Base-by-base conservation (phyloP, 2,797 vertebrate species). In the Babyrousa celebensis region DNA sequence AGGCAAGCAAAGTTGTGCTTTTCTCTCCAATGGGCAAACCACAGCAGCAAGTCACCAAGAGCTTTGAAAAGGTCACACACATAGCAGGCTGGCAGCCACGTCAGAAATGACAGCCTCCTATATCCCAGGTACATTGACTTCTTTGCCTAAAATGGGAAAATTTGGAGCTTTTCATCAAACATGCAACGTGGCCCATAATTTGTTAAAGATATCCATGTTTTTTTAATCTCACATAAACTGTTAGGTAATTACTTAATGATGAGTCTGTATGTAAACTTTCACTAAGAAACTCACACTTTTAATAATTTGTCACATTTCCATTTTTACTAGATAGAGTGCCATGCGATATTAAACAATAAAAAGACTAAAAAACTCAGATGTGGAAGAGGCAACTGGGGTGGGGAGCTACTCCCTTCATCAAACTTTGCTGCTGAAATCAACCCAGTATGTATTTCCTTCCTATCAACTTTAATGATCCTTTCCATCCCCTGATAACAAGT, bases 231-330 rank as follows among this genome's bases (percentile, higher is more conserved):
- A 11, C 36, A n/a, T 15, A 87, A 75, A 79, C 10, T 17, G 4
- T 40, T 72, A 10, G 27, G 11, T 52, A 62, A 23, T 16, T 25
- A 43, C 43, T 89, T 77, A 67, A 16, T 20, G 48, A 77, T 32
- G 67, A 16, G 25, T 80, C 43, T 63, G 1, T 43, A 68, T 23
- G 21, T 11, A 89, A 85, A 75, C 29, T 40, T 90, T 95, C 60
- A 90, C 25, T 56, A 80, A 94, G 18, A 54, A 93, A 92, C 16
- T 12, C 84, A 86, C 82, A 79, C 12, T 60, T 52, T 82, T 82
- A 82, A 67, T 67, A 27, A 48, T 58, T 70, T 71, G 56, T 36
- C 48, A 40, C 20, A 68, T 60, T 87, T 86, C 11, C 18, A 71
- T 21, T 67, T 89, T 87, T 89, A 36, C 25, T 27, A 72, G 56